phyloP scores from a whole-genome alignment of 2,888 invertebrate species.

The Mellilla xanthometata region DNA sequence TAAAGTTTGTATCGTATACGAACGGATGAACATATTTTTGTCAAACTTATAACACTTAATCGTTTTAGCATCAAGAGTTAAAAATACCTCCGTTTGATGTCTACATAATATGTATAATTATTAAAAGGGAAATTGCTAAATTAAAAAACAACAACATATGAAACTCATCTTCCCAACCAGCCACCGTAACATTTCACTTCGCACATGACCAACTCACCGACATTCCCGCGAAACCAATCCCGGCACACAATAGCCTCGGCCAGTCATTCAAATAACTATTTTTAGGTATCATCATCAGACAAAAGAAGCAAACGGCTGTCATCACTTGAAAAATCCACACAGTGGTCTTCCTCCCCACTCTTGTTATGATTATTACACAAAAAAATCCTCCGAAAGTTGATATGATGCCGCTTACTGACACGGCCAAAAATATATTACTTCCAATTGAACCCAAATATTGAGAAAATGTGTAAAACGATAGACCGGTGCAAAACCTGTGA shows the following conservation, averaged over 20 bases:
- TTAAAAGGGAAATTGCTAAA: too few species aligned
- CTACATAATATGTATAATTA: too few species aligned
- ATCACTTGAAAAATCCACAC: constrained; percentile 71
- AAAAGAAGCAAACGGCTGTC: constrained; percentile 74
- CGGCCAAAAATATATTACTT: constrained; percentile 77
- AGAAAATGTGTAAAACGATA: constrained; percentile 83
- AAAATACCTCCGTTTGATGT: too few species aligned
- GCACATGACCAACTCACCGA: constrained; percentile 72
- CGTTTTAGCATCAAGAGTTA: too few species aligned
- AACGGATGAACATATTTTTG: too few species aligned
- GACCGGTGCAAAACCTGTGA: constrained; percentile 81
- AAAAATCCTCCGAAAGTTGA: constrained; percentile 78
- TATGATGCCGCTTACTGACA: constrained; percentile 78
- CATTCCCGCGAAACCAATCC: constrained; percentile 85
- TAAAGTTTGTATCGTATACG: too few species aligned
- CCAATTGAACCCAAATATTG: constrained; percentile 82
- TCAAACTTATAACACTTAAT: too few species aligned
- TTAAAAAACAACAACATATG: too few species aligned
- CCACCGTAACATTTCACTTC: constrained; percentile 26
- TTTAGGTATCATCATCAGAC: constrained; percentile 74
- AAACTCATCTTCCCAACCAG: constrained; percentile 8
- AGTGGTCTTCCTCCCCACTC: constrained; percentile 75
- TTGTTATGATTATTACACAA: constrained; percentile 74
- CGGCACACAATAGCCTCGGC: constrained; percentile 82
- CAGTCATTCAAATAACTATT: constrained; percentile 70